Conservation (phyloP, 2,888 invertebrate species). For the Bugulina stolonifera region DNA sequence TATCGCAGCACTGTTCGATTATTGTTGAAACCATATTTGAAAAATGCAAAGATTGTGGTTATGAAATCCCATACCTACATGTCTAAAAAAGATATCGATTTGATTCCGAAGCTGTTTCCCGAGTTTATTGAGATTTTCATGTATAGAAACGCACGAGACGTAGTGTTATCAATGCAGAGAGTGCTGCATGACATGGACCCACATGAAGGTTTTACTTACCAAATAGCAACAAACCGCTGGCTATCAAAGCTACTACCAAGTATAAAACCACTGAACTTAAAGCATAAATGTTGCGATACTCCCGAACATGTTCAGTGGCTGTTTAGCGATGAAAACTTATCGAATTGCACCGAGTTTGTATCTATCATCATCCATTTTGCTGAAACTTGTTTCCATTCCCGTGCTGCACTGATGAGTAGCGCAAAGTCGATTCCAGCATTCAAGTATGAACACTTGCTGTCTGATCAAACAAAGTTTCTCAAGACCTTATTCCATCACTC, state of each 20-base stretch:
- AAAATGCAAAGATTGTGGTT: not conserved
- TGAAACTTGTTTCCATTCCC: not conserved
- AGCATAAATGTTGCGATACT: not conserved
- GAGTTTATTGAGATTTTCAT: conserved; percentile 4
- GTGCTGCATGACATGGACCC: not conserved
- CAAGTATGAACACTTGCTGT: not conserved
- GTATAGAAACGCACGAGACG: not conserved
- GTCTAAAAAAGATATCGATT: not conserved
- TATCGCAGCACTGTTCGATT: not conserved
- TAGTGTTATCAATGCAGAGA: not conserved
- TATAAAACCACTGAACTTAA: conserved; percentile 29
- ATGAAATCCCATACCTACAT: not conserved
- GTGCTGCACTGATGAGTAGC: not conserved
- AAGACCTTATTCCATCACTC: not conserved
- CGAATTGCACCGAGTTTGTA: too few relatives aligned
- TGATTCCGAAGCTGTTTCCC: conserved; percentile 2
- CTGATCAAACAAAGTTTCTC: not conserved
- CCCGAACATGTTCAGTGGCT: not conserved
- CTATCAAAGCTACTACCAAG: not conserved
- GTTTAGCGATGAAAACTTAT: not conserved
- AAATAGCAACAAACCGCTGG: not conserved
- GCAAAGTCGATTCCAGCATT: not conserved
- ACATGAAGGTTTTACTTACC: not conserved
- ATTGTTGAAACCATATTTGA: not conserved
- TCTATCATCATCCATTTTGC: not conserved